Evolutionary conservation across 30 jellyfish, hydroid and myxozoan species (phyloP).

Genomic region (Turritopsis rubra): DNA sequence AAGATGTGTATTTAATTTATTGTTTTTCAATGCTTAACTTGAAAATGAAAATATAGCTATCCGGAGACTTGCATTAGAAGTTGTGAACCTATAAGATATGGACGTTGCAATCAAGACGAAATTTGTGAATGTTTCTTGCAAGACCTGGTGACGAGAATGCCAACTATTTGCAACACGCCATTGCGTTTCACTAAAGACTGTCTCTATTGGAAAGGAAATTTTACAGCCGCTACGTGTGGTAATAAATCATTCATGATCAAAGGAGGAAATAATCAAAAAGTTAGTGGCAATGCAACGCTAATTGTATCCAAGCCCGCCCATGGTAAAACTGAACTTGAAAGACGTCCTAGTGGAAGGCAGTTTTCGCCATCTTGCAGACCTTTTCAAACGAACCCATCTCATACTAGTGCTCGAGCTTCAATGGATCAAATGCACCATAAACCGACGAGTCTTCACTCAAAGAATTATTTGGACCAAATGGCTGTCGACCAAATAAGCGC

Average conservation of each 20-base stretch:
- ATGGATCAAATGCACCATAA: too few species aligned
- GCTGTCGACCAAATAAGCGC: not conserved
- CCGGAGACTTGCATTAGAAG: conserved; percentile 77
- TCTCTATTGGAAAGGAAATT: conserved; percentile 12
- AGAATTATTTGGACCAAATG: too few species aligned
- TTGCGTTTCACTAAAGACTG: conserved; percentile 30
- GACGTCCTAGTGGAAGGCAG: not conserved
- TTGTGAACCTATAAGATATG: conserved; percentile 42
- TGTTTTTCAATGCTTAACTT: not conserved
- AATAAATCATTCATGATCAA: conserved; percentile 7
- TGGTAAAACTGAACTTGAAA: too few species aligned
- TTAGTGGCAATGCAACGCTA: not conserved
- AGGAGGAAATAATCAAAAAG: not conserved
- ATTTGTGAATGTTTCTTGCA: conserved; percentile 37
- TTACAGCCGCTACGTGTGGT: conserved; percentile 14
- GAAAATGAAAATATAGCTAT: conserved; percentile 29
- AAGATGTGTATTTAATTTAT: too few species aligned
- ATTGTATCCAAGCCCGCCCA: not conserved
- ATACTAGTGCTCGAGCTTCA: too few species aligned
- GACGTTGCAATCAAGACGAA: conserved; percentile 64
- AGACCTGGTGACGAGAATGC: conserved; percentile 51
- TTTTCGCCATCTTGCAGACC: not conserved
- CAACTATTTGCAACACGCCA: conserved; percentile 50
- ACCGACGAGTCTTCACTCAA: too few species aligned
- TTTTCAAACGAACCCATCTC: not conserved